These are phyloP conservation scores for Psephotus haematonotus DNA, from an alignment of 2,113 vertebrate genomes.

Conservation along the genomic window DNA sequence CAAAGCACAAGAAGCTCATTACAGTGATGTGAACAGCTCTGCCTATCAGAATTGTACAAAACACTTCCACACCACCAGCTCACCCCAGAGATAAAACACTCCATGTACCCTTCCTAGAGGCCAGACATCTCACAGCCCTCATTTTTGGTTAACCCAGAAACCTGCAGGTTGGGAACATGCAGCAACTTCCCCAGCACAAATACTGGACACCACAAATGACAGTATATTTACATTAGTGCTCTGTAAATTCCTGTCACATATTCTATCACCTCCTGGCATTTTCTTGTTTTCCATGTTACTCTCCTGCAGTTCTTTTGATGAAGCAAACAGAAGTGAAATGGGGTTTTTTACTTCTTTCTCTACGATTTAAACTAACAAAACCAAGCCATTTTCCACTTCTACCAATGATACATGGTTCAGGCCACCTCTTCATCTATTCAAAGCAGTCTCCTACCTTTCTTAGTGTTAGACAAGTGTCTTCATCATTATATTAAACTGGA, in stretches of 20 bases:
- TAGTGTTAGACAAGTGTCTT: background rate
- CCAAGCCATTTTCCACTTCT: background rate
- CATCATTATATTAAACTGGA: too few species aligned
- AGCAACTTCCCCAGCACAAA: background rate
- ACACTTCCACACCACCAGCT: background rate
- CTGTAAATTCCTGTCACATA: background rate
- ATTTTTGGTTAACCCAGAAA: background rate
- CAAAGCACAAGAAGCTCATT: too few species aligned
- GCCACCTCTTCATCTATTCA: background rate
- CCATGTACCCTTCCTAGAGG: background rate
- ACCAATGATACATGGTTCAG: background rate
- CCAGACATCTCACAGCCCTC: rapidly evolving
- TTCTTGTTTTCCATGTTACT: background rate
- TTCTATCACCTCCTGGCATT: background rate
- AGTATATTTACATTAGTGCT: background rate
- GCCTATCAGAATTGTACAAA: background rate
- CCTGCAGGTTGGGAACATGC: rapidly evolving
- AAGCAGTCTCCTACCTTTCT: background rate
- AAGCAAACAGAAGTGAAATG: background rate
- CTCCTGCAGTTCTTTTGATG: background rate
- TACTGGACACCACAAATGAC: background rate
- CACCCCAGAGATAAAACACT: background rate
- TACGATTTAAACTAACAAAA: background rate
- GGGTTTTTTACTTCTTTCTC: background rate
- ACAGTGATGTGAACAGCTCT: background rate